A percentile compares a stretch with the other conserved stretches of the same genome.
Evolutionary conservation across 2,113 vertebrate species (phyloP).

Genomic region (Sinocyclocheilus grahami): DNA sequence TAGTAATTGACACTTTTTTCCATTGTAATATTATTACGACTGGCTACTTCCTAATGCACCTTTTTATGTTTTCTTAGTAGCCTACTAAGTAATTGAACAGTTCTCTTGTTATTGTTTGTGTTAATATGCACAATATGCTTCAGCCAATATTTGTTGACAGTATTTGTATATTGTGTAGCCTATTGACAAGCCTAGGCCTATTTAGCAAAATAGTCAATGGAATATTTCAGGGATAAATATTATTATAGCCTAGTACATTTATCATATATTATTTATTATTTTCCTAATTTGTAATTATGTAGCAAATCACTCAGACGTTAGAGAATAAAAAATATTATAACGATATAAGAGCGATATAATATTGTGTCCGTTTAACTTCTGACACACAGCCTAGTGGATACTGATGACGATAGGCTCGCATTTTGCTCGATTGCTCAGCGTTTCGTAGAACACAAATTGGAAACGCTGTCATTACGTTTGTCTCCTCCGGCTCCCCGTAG

Average conservation of each 20-base stretch:
- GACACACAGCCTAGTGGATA: neutral
- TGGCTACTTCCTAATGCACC: neutral
- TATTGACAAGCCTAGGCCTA: neutral
- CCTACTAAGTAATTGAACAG: neutral
- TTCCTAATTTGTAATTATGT: neutral
- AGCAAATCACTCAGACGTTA: neutral
- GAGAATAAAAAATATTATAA: neutral
- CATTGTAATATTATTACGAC: neutral
- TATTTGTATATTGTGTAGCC: neutral
- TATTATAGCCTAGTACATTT: neutral
- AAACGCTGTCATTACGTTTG: conserved; percentile 53
- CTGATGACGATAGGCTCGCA: neutral
- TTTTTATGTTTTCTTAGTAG: neutral
- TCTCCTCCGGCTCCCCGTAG: conserved; percentile 63
- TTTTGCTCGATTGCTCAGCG: neutral
- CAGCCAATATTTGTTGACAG: neutral
- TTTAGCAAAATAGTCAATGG: neutral
- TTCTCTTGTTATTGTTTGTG: neutral
- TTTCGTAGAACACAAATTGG: neutral
- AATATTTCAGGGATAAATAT: neutral
- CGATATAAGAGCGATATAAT: neutral
- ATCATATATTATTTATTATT: neutral
- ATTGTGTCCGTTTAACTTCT: neutral
- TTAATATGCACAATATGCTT: neutral
- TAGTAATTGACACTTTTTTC: neutral